These are phyloP conservation scores for Temnothorax ravouxi DNA, from an alignment of 2,888 invertebrate species.

Conservation along the genomic window DNA sequence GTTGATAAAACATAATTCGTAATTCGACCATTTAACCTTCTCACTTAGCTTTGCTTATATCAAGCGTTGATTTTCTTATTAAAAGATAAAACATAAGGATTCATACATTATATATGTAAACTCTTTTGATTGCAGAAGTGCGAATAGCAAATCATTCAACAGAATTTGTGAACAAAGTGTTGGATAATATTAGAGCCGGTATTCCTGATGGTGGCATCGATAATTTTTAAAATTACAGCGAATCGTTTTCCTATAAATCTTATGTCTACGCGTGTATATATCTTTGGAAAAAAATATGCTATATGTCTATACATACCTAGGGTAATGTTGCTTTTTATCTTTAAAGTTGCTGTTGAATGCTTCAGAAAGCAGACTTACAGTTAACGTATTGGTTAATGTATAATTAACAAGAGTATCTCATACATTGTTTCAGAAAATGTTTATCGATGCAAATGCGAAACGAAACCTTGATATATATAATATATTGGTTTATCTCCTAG, in stretches of 20 bases:
- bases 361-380: conserved; percentile 53
- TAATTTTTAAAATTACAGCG: conserved; percentile 88
- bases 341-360: conserved; percentile 45
- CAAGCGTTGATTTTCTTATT: too few relatives aligned
- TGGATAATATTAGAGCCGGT: conserved; percentile 95
- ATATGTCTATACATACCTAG: conserved; percentile 59
- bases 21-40: too few relatives aligned
- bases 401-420: conserved; percentile 68
- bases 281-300: conserved; percentile 71
- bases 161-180: conserved; percentile 96
- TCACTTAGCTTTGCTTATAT: too few relatives aligned
- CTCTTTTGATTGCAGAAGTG: conserved; percentile 88
- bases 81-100: neutral
- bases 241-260: conserved; percentile 56
- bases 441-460: conserved; percentile 73
- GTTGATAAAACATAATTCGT: neutral
- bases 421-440: conserved; percentile 73
- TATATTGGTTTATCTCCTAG: conserved; percentile 39
- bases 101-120: conserved; percentile 6
- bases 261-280: conserved; percentile 72
- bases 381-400: conserved; percentile 80
- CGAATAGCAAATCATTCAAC: conserved; percentile 97
- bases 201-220: conserved; percentile 92
- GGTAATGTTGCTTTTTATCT: conserved; percentile 63
- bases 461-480: conserved; percentile 52